Evolutionary conservation across 1,140 invertebrate genomes (phyloP).

Genomic region (Papilio helenus): DNA sequence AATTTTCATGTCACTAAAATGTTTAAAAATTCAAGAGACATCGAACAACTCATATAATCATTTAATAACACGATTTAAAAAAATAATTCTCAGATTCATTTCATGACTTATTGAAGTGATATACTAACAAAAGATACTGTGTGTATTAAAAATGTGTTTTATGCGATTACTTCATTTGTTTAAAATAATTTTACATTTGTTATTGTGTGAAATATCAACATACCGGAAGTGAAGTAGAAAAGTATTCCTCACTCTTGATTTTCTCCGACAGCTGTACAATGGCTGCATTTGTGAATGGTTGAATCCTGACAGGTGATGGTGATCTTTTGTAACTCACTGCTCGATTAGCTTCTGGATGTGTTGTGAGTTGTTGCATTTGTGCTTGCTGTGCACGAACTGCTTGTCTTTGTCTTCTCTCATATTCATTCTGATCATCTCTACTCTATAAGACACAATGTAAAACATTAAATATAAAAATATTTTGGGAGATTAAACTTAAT

Average conservation of each 20-base stretch:
- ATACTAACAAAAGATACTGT: too few species aligned
- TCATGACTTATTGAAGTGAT: too few species aligned
- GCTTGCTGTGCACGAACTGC: constrained; percentile 88
- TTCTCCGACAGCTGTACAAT: constrained; percentile 68
- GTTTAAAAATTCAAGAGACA: background rate
- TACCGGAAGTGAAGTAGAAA: constrained; percentile 62
- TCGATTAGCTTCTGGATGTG: constrained; percentile 72
- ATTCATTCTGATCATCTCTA: constrained; percentile 95
- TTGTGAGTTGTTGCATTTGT: constrained; percentile 67
- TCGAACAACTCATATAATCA: background rate
- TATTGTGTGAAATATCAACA: constrained; percentile 37
- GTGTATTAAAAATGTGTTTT: too few species aligned
- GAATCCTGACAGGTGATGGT: constrained; percentile 68
- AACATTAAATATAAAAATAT: background rate
- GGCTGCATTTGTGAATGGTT: constrained; percentile 67
- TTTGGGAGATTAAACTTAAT: background rate
- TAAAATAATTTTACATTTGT: too few species aligned
- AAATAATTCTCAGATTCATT: too few species aligned
- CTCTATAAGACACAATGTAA: constrained; percentile 82
- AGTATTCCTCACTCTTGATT: constrained; percentile 73
- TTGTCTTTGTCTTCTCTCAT: constrained; percentile 92
- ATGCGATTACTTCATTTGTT: too few species aligned
- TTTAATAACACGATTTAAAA: background rate
- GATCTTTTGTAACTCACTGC: constrained; percentile 87
- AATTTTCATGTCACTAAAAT: too few species aligned